These are phyloP conservation scores for Paralichthys olivaceus DNA, from an alignment of 2,113 vertebrate genomes.

Conservation along the genomic window DNA sequence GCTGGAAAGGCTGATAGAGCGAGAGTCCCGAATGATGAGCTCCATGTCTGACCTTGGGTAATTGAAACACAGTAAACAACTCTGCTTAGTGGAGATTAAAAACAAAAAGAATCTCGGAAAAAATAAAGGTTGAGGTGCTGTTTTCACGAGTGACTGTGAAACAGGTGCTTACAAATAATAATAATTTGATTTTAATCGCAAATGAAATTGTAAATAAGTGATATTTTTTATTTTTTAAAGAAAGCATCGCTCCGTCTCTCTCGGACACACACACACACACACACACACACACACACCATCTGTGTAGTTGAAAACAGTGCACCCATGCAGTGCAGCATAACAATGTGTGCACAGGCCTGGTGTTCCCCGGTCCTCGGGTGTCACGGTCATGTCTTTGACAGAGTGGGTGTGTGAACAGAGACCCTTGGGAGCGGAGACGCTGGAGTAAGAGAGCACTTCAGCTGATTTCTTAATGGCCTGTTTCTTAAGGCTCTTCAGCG, in stretches of 20 bases:
- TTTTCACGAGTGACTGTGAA: constrained; percentile 13
- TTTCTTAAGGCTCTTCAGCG: constrained; percentile 77
- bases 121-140: neutral
- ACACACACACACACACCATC: constrained; percentile 24
- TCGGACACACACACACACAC: constrained; percentile 4
- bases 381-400: constrained; percentile 71
- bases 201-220: neutral
- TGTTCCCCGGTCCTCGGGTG: constrained; percentile 55
- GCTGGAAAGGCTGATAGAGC: constrained; percentile 73
- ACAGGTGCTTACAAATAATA: constrained; percentile 26
- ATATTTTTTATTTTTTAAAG: neutral
- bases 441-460: constrained; percentile 74
- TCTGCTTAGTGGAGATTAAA: constrained; percentile 24
- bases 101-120: neutral
- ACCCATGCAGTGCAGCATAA: constrained; percentile 54
- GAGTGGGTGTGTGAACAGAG: constrained; percentile 67
- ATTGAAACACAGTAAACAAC: constrained; percentile 73
- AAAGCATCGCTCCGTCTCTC: neutral
- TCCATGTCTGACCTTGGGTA: constrained; percentile 78
- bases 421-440: constrained; percentile 61
- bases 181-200: constrained; percentile 5
- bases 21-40: constrained; percentile 68
- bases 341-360: constrained; percentile 43
- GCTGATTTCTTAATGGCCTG: constrained; percentile 79
- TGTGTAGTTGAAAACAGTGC: constrained; percentile 42